phyloP scores from a whole-genome alignment of 1,140 invertebrate species.

The Euura lappo region DNA sequence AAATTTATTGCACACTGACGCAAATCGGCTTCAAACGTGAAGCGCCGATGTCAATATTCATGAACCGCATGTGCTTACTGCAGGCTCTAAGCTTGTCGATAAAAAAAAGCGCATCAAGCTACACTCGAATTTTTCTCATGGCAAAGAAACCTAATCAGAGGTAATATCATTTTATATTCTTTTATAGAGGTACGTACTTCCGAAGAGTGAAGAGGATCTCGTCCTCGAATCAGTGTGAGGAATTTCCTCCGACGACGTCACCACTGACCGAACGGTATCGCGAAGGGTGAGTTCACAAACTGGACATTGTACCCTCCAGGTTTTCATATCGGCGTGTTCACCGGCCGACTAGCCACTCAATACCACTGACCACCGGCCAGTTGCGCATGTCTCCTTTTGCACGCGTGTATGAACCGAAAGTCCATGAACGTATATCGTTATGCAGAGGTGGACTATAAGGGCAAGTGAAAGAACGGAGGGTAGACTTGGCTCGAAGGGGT shows the following conservation, averaged over 20 bases:
- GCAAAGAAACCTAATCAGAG: no score
- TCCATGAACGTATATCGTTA: neutral
- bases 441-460: neutral
- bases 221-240: neutral
- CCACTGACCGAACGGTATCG: constrained; percentile 28
- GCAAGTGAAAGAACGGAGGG: neutral
- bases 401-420: neutral
- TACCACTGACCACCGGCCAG: constrained; percentile 51
- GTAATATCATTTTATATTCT: no score
- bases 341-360: constrained; percentile 48
- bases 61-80: neutral
- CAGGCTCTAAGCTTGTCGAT: no score
- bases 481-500: neutral
- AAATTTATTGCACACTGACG: neutral
- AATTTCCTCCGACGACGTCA: constrained; percentile 22
- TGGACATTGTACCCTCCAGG: constrained; percentile 44
- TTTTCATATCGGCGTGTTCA: neutral
- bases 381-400: constrained; percentile 48
- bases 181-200: neutral
- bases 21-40: neutral
- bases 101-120: no score
- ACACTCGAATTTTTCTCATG: no score
- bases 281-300: constrained; percentile 34
- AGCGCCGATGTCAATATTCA: neutral
- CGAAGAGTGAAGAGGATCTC: neutral